phyloP scores from a whole-genome alignment of 2,888 invertebrate species.

The Callyntrura guangdongensis region DNA sequence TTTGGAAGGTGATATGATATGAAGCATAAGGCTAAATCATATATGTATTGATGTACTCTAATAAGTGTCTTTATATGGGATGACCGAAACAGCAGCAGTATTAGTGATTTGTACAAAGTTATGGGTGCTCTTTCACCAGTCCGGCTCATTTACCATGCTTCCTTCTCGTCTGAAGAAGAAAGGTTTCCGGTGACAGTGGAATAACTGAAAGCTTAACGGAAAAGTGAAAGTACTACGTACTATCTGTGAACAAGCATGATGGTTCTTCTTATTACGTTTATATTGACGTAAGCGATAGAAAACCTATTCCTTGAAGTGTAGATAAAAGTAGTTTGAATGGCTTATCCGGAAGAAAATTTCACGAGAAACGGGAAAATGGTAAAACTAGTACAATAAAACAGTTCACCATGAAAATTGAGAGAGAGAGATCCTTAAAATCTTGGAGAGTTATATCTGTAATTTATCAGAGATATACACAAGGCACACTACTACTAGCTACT shows the following conservation, averaged over 20 bases:
- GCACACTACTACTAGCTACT: background rate
- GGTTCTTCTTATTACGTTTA: background rate
- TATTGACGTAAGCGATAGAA: background rate
- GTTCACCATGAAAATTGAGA: slow-evolving; percentile 59
- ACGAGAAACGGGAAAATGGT: slow-evolving; percentile 52
- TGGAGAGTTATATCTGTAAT: background rate
- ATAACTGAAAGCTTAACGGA: slow-evolving; percentile 14
- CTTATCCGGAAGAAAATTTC: slow-evolving; percentile 70
- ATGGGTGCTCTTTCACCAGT: background rate
- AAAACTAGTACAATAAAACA: slow-evolving; percentile 55
- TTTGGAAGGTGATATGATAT: slow-evolving; percentile 47
- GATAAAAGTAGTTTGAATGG: slow-evolving; percentile 35
- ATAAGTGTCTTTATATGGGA: slow-evolving; percentile 1
- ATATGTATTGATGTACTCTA: background rate
- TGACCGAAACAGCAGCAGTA: background rate
- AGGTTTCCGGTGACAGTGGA: slow-evolving; percentile 63
- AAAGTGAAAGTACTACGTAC: slow-evolving; percentile 16
- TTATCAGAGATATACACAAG: background rate
- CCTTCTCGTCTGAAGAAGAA: slow-evolving; percentile 32
- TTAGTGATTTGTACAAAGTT: slow-evolving; percentile 7
- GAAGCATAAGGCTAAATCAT: background rate
- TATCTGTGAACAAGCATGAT: slow-evolving; percentile 46
- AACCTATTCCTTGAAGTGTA: background rate
- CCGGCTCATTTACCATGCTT: slow-evolving; percentile 68
- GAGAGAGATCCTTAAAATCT: slow-evolving; percentile 6